Evolutionary conservation across 2,113 vertebrate species (phyloP), one percentile per base, ranked within the genome.

Genomic region (Cathartes aura): DNA sequence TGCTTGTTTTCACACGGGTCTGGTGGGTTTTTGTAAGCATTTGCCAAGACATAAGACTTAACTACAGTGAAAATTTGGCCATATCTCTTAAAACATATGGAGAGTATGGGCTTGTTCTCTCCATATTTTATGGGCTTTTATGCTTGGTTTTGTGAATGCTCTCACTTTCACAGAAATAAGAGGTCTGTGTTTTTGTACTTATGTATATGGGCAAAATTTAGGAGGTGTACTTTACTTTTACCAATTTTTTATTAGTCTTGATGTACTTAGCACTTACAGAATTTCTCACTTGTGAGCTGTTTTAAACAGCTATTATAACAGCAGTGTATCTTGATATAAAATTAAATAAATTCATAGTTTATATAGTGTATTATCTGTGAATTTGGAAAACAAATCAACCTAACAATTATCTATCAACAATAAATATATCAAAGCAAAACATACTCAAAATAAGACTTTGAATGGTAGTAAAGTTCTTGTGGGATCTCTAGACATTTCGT

Each of bases 371-470:
- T 93, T 94, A 91, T 43, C 52, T 82, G 30, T 84, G 82, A 89
- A 59, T 89, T 97, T 82, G 52, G 87, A 76, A 95, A 97, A 81
- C 86, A 96, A 95, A 97, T 92, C 75, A 96, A 50, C 58, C 62
- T 95, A 95, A 96, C 96, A 91, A 53, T 97, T 96, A 62, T 92
- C 94, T 58, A 66, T 93, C 48, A 67, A 58, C 85, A 96, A 82
- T 97, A 97, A 97, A 97, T 97, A 68, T 7, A 22, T 63, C 29
- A 89, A 74, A 97, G 83, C 76, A 97, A 96, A 64, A 42, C 74
- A 94, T 91, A 56, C 60, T 97, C 84, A 93, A 93, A 98, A 95
- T 97, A 95, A 95, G 73, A 78, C 76, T 95, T 97, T 56, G 83
- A 87, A 74, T 78, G 85, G 75, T 94, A 96, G 89, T 94, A 64